Conservation (phyloP, 2,113 vertebrate species). For the Strigops habroptila region DNA sequence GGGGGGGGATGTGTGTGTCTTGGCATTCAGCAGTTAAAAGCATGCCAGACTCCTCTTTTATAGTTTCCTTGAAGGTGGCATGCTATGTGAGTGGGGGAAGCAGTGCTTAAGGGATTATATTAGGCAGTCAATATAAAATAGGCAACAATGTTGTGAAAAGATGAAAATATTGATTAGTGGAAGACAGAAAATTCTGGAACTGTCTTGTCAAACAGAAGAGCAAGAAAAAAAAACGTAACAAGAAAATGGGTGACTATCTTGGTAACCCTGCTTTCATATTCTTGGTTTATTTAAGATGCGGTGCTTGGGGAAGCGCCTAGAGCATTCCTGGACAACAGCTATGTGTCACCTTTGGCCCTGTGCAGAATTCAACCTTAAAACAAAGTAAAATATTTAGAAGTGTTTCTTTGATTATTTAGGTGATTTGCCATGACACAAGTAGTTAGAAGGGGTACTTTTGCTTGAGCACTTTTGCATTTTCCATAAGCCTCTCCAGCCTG, state of each 20-base stretch:
- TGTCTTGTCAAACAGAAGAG: neutral
- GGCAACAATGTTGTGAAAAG: neutral
- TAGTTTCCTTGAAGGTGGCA: neutral
- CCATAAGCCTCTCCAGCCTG: neutral
- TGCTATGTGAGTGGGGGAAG: neutral
- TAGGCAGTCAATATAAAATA: neutral
- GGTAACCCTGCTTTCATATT: neutral
- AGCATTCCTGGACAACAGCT: neutral
- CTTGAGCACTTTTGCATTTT: neutral
- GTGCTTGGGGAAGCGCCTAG: neutral
- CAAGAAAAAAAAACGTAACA: neutral
- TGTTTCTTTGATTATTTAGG: neutral
- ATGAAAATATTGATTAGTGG: neutral
- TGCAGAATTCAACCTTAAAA: neutral
- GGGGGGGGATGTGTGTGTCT: neutral
- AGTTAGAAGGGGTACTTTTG: neutral
- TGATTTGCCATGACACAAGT: neutral
- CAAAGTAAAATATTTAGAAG: neutral
- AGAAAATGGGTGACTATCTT: neutral
- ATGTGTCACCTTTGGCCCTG: neutral
- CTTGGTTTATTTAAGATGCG: neutral
- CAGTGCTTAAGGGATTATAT: neutral
- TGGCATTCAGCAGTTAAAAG: neutral
- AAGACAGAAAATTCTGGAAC: neutral
- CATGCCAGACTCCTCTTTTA: neutral